Evolutionary conservation across 2,113 vertebrate genomes (phyloP), one percentile per base, ranked within the genome.

Genomic region (Rhizomys pruinosus): DNA sequence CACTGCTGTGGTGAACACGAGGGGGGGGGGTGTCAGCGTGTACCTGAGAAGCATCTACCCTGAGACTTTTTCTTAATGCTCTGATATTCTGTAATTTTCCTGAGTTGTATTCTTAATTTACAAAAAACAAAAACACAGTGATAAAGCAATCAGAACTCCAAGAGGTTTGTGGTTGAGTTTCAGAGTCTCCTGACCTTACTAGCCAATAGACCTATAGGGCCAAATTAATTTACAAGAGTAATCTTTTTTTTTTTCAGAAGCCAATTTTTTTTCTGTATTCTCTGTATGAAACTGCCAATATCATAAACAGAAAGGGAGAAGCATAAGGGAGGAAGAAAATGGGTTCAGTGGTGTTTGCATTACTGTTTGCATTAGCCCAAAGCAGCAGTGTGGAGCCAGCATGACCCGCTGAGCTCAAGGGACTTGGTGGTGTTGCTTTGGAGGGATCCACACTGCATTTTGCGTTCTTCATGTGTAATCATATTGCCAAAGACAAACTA

Each of bases 401-500:
- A n/a, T n/a, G n/a, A n/a, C n/a, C n/a, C n/a, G n/a, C n/a, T n/a
- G n/a, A n/a, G n/a, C n/a, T n/a, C n/a, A n/a, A n/a, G n/a, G n/a
- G n/a, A n/a, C n/a, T n/a, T n/a, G n/a, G n/a, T n/a, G n/a, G n/a
- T n/a, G n/a, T n/a, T n/a, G n/a, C n/a, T n/a, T n/a, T n/a, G n/a
- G n/a, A n/a, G n/a, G n/a, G n/a, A n/a, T n/a, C n/a, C n/a, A n/a
- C n/a, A n/a, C n/a, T n/a, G n/a, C n/a, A n/a, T 99, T 99, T 98
- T 98, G 98, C 98, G 98, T 98, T 98, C 98, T 99, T 99, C 98
- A 98, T 99, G 99, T 99, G 99, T 99, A 99, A 99, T 99, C 99
- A 99, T 99, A 98, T 99, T 99, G 99, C 99, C 99, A 99, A 99
- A 99, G 99, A 99, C 98, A 99, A 99, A 99, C 99, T 99, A 98